Percentiles rank a stretch among this genome's conserved stretches.
phyloP scores from a whole-genome alignment of 2,888 invertebrate species.

The Pristionchus maxplancki region DNA sequence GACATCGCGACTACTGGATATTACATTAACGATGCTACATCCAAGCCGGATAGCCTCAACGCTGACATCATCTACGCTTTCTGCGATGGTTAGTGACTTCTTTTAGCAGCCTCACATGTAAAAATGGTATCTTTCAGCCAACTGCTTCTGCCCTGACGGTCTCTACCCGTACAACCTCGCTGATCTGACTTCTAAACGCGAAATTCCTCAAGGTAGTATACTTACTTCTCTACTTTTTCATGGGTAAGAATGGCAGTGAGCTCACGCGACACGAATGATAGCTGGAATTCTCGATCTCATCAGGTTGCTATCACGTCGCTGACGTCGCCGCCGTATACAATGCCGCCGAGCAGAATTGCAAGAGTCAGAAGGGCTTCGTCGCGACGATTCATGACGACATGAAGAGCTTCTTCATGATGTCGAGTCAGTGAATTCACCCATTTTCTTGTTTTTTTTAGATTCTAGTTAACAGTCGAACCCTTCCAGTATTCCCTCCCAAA shows the following conservation, averaged over 20 bases:
- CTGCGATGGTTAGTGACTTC: background rate
- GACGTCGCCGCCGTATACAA: background rate
- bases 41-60: background rate
- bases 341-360: background rate
- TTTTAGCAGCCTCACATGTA: background rate
- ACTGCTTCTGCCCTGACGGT: slow-evolving; percentile 43
- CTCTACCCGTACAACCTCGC: background rate
- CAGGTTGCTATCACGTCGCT: slow-evolving; percentile 44
- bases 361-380: slow-evolving; percentile 25
- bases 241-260: too few relatives aligned
- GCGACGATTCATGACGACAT: background rate
- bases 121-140: background rate
- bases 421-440: background rate
- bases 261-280: too few relatives aligned
- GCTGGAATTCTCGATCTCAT: too few relatives aligned
- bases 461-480: too few relatives aligned
- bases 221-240: background rate
- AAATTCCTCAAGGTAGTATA: background rate
- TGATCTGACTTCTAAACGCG: background rate
- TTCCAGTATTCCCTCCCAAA: slow-evolving; percentile 31
- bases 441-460: too few relatives aligned
- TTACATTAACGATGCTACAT: background rate
- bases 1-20: background rate
- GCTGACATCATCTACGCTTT: slow-evolving; percentile 1
- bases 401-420: slow-evolving; percentile 34